Percentiles rank a stretch among this genome's conserved stretches.
Conservation (phyloP, 2,888 invertebrate genomes). For the Pachliopta kotzebuea region DNA sequence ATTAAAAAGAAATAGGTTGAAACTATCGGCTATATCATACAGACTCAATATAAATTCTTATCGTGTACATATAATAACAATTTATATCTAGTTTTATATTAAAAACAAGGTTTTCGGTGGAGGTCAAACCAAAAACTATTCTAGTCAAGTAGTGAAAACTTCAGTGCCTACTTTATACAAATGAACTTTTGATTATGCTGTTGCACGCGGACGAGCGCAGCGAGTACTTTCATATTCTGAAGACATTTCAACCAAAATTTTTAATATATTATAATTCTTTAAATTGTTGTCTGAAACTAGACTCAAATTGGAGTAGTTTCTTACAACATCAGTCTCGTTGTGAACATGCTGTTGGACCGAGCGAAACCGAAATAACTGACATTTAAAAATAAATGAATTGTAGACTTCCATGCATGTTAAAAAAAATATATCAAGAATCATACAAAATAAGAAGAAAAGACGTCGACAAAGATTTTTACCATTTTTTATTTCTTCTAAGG, state of each 20-base stretch:
- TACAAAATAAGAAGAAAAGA: no score
- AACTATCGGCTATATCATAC: neutral
- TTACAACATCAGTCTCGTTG: neutral
- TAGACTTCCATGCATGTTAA: neutral
- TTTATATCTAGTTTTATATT: neutral
- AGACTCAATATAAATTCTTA: neutral
- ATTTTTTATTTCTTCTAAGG: no score
- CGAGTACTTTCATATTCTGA: conserved; percentile 8
- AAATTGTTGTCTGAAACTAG: neutral
- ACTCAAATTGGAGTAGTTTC: neutral
- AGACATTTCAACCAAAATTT: neutral
- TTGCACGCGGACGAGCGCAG: conserved; percentile 10
- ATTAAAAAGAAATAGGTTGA: neutral
- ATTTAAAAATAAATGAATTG: neutral
- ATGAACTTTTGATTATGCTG: conserved; percentile 26
- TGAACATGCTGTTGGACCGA: neutral
- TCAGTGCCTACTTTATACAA: conserved; percentile 20
- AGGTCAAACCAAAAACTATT: neutral
- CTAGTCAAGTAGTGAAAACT: neutral
- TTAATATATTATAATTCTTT: neutral
- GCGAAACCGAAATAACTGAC: neutral
- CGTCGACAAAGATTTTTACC: no score
- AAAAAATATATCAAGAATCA: neutral
- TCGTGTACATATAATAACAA: no score
- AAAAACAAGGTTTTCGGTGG: neutral